These are phyloP conservation scores for Phalacrocorax pelagicus DNA, from an alignment of 2,113 vertebrate genomes.

Conservation along the genomic window DNA sequence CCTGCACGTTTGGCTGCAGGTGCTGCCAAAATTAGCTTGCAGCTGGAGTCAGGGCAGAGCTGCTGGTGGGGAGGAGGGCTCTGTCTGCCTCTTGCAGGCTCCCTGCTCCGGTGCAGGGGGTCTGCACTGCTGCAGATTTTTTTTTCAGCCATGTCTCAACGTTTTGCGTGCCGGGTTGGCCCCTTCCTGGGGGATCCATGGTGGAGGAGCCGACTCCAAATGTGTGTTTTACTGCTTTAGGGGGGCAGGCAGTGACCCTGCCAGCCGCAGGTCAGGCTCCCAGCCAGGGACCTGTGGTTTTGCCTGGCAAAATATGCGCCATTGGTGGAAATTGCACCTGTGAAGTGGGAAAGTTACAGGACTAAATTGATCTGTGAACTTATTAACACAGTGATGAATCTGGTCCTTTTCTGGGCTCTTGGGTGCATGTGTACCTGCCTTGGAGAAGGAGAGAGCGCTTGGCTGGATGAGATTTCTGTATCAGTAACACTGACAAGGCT, in stretches of 20 bases:
- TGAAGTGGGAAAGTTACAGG: background rate
- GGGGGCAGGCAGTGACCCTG: background rate
- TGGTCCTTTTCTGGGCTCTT: background rate
- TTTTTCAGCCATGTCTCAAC: background rate
- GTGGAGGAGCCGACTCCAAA: background rate
- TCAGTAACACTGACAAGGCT: background rate
- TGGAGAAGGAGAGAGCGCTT: background rate
- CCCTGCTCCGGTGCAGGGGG: background rate
- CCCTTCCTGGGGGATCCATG: background rate
- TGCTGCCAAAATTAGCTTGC: background rate
- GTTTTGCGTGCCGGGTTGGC: fast-evolving
- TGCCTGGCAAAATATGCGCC: fast-evolving
- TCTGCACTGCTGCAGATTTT: background rate
- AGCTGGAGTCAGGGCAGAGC: background rate
- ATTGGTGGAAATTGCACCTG: background rate
- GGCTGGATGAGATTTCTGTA: background rate
- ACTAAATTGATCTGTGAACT: background rate
- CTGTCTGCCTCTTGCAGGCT: background rate
- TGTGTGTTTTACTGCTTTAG: background rate
- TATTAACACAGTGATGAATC: background rate
- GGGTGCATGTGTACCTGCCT: background rate
- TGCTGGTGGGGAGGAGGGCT: background rate
- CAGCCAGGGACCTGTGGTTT: background rate
- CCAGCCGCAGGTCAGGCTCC: fast-evolving
- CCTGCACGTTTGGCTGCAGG: background rate